Evolutionary conservation across 2,113 vertebrate species (phyloP).

Genomic region (Xiphophorus maculatus): DNA sequence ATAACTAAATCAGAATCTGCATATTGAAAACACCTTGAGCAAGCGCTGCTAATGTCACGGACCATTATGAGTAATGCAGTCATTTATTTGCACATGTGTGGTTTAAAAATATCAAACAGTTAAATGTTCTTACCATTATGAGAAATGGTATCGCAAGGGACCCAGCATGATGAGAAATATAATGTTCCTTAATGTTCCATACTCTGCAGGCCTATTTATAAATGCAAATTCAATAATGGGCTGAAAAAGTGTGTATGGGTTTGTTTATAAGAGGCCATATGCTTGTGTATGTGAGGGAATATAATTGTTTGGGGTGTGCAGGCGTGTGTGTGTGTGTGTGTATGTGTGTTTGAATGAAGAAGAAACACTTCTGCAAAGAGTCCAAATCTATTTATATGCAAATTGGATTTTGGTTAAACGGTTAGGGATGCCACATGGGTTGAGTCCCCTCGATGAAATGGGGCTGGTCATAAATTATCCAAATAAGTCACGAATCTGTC

Average conservation of each 20-base stretch:
- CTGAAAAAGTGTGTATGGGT: conserved; percentile 24
- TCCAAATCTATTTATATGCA: conserved; percentile 96
- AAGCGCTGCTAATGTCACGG: conserved; percentile 11
- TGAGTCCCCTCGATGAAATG: conserved; percentile 79
- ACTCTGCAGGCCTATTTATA: conserved; percentile 41
- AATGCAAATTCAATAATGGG: conserved; percentile 62
- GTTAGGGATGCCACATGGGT: conserved; percentile 79
- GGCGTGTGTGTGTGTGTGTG: conserved; percentile 7
- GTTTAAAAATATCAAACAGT: conserved; percentile 25
- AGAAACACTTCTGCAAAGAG: conserved; percentile 82
- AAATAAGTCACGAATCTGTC: conserved; percentile 87
- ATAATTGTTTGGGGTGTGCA: background rate
- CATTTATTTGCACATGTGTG: conserved; percentile 10
- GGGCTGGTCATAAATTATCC: conserved; percentile 88
- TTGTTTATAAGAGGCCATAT: background rate
- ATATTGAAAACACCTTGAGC: conserved; percentile 16
- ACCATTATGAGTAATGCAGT: conserved; percentile 18
- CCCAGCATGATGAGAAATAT: conserved; percentile 51
- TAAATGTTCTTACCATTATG: conserved; percentile 40
- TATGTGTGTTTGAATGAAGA: conserved; percentile 17
- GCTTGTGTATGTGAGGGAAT: conserved; percentile 6
- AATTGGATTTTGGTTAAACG: conserved; percentile 86
- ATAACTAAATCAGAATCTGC: background rate
- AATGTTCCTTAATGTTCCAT: conserved; percentile 52
- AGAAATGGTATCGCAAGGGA: conserved; percentile 34